A percentile compares a stretch with the other conserved stretches of the same genome.
phyloP scores from a whole-genome alignment of 1,140 invertebrate species.

The Anoplolepis gracilipes region DNA sequence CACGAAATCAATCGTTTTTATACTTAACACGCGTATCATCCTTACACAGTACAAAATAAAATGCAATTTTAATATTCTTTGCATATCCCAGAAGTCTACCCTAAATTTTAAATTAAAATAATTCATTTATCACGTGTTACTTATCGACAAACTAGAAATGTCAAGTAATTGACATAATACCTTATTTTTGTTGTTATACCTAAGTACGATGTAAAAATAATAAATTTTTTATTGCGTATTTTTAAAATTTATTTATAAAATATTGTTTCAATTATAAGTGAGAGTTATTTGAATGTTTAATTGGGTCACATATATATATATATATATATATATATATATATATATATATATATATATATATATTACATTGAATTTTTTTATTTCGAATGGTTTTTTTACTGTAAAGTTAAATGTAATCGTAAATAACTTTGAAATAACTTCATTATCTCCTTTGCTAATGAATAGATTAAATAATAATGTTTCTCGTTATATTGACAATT shows the following conservation, averaged over 20 bases:
- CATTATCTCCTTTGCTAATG: neutral
- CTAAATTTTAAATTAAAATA: too few relatives aligned
- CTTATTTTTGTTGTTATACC: too few relatives aligned
- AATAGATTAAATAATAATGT: neutral
- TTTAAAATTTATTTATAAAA: neutral
- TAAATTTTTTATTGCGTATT: too few relatives aligned
- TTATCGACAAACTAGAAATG: too few relatives aligned
- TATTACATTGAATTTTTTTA: neutral
- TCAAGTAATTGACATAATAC: too few relatives aligned
- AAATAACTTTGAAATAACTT: slow-evolving; percentile 5
- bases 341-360: neutral
- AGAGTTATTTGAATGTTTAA: too few relatives aligned
- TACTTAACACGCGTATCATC: neutral
- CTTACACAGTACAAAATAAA: too few relatives aligned
- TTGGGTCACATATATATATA: neutral
- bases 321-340: neutral
- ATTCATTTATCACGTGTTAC: too few relatives aligned
- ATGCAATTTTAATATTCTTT: too few relatives aligned
- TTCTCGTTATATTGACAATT: neutral
- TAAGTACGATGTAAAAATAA: too few relatives aligned
- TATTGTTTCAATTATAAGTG: neutral
- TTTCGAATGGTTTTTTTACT: neutral
- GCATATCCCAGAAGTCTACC: too few relatives aligned
- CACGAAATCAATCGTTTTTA: slow-evolving; percentile 52
- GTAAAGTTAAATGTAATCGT: neutral